Evolutionary conservation across 2,888 invertebrate genomes (phyloP).

Genomic region (Drosophila dives): DNA sequence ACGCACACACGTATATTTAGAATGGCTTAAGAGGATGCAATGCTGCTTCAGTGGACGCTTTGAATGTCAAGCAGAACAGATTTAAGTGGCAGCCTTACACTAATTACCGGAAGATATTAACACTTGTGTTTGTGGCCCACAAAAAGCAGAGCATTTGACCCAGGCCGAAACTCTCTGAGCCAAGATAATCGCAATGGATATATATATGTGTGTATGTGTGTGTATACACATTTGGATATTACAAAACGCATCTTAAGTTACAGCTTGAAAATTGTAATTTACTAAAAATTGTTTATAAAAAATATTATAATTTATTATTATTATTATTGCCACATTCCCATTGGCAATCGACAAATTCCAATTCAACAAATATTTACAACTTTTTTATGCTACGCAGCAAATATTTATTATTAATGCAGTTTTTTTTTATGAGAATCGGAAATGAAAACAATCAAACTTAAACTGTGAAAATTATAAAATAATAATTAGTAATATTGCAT

Average conservation of each 20-base stretch:
- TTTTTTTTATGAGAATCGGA: neutral
- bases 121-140: slow-evolving; percentile 67
- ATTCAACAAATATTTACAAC: neutral
- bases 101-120: slow-evolving; percentile 82
- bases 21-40: slow-evolving; percentile 41
- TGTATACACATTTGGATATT: neutral
- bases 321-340: too few relatives aligned
- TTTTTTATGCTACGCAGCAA: neutral
- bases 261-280: neutral
- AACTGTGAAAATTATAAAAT: neutral
- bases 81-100: slow-evolving; percentile 73
- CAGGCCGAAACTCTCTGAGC: slow-evolving; percentile 28
- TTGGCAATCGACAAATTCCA: neutral
- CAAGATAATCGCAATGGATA: neutral
- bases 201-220: neutral
- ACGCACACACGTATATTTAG: slow-evolving; percentile 13
- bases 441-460: neutral
- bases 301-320: neutral
- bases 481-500: neutral
- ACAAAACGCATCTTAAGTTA: neutral
- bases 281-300: neutral
- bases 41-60: slow-evolving; percentile 68
- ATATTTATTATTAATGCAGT: neutral
- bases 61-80: slow-evolving; percentile 73
- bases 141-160: slow-evolving; percentile 51